Conservation (phyloP, 2,113 vertebrate species). For the Dipodomys merriami region DNA sequence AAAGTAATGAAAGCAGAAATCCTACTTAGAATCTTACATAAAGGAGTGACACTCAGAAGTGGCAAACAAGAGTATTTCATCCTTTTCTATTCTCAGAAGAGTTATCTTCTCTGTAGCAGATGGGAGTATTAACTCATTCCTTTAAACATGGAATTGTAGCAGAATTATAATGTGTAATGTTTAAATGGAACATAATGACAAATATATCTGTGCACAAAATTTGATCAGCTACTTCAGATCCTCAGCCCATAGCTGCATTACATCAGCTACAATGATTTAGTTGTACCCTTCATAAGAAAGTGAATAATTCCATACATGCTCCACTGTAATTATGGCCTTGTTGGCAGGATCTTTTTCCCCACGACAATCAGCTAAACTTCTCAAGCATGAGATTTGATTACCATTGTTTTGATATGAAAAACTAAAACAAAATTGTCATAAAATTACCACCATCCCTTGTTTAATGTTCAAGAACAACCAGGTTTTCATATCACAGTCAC, state of each 20-base stretch:
- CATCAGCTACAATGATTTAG: not conserved
- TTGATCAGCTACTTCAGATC: not conserved
- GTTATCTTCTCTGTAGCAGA: not conserved
- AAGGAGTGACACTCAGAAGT: not conserved
- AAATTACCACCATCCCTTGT: conserved; percentile 43
- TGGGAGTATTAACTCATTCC: conserved; percentile 1
- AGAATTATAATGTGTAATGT: not conserved
- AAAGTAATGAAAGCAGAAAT: no score
- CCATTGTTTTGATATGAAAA: conserved; percentile 47
- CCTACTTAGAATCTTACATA: not conserved
- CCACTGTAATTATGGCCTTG: not conserved
- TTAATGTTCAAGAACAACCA: conserved; percentile 37
- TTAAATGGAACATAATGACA: conserved; percentile 50
- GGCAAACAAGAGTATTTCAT: not conserved
- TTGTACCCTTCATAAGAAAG: conserved; percentile 20
- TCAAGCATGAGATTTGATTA: conserved; percentile 64
- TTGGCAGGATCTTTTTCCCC: not conserved
- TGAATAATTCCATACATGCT: not conserved
- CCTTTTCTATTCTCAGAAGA: conserved; percentile 27
- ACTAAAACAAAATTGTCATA: conserved; percentile 24
- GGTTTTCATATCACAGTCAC: conserved; percentile 36
- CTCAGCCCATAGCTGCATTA: not conserved
- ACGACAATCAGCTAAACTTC: conserved; percentile 6
- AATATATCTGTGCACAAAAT: conserved; percentile 17
- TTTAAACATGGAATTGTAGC: conserved; percentile 7